phyloP scores from a whole-genome alignment of 2,888 invertebrate genomes.

The Seira musarum region DNA sequence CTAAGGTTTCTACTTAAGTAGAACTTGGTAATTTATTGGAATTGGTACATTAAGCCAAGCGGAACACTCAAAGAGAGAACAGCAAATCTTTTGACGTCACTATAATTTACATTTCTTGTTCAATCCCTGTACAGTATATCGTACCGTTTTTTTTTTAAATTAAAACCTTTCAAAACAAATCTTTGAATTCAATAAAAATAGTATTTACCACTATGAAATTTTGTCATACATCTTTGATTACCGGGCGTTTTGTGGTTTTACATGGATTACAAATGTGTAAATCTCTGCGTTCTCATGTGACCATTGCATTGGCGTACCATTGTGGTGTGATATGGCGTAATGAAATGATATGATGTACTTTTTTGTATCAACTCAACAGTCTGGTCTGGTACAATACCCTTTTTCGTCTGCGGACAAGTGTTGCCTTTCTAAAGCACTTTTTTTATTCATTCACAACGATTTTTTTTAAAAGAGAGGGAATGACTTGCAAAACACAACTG shows the following conservation, averaged over 20 bases:
- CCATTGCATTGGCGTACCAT: too few species aligned
- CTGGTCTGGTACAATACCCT: too few species aligned
- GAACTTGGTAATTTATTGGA: not conserved
- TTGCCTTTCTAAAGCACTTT: slow-evolving; percentile 22
- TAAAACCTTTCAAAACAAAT: too few species aligned
- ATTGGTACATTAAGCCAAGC: not conserved
- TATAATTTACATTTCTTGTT: not conserved
- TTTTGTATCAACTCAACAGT: too few species aligned
- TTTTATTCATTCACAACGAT: slow-evolving; percentile 31
- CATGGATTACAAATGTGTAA: not conserved
- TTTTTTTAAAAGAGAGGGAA: slow-evolving; percentile 18
- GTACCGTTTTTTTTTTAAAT: too few species aligned
- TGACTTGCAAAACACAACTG: slow-evolving; percentile 52
- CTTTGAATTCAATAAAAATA: too few species aligned
- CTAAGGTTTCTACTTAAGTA: not conserved
- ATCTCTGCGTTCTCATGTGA: not conserved
- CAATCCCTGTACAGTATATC: too few species aligned
- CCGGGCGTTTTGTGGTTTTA: not conserved
- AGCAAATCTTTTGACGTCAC: not conserved
- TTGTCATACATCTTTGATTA: slow-evolving; percentile 40
- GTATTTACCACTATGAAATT: too few species aligned
- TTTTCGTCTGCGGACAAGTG: slow-evolving; percentile 16
- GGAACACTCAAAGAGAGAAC: not conserved
- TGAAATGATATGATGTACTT: too few species aligned
- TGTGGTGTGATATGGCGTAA: too few species aligned